These are phyloP conservation scores for Orchestes rusci DNA, from an alignment of 2,888 invertebrate genomes.

Conservation along the genomic window DNA sequence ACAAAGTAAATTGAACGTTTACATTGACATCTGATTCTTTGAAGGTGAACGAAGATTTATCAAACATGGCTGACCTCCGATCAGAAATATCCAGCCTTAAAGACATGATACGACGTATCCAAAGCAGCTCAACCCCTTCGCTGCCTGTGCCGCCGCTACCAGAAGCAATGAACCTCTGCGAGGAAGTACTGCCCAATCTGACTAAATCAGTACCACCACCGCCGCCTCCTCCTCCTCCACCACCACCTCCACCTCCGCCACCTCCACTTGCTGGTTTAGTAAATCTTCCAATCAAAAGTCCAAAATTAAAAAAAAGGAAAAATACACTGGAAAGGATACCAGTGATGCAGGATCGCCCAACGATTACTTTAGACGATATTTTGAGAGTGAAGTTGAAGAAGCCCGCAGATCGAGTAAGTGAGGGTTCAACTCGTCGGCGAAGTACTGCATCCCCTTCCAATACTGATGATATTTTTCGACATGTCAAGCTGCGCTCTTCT, in stretches of 20 bases:
- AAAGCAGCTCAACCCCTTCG: constrained; percentile 18
- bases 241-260: constrained; percentile 26
- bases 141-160: constrained; percentile 32
- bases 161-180: no score
- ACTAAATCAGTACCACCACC: no score
- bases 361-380: constrained; percentile 41
- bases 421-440: background rate
- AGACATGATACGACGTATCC: background rate
- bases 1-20: no score
- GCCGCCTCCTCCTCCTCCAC: constrained; percentile 12
- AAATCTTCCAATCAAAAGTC: background rate
- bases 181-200: no score
- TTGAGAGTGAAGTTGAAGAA: constrained; percentile 41
- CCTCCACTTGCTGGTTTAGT: constrained; percentile 29
- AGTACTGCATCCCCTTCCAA: background rate
- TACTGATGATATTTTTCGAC: background rate
- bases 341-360: constrained; percentile 32
- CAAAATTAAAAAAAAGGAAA: constrained; percentile 23
- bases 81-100: constrained; percentile 26
- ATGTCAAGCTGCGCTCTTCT: background rate
- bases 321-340: constrained; percentile 7
- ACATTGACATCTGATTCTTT: no score
- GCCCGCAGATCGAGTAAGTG: constrained; percentile 28
- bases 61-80: constrained; percentile 18
- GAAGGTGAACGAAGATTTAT: constrained; percentile 26